Evolutionary conservation across 2,797 vertebrate species (phyloP).

Genomic region (Ctenopoma multispine): DNA sequence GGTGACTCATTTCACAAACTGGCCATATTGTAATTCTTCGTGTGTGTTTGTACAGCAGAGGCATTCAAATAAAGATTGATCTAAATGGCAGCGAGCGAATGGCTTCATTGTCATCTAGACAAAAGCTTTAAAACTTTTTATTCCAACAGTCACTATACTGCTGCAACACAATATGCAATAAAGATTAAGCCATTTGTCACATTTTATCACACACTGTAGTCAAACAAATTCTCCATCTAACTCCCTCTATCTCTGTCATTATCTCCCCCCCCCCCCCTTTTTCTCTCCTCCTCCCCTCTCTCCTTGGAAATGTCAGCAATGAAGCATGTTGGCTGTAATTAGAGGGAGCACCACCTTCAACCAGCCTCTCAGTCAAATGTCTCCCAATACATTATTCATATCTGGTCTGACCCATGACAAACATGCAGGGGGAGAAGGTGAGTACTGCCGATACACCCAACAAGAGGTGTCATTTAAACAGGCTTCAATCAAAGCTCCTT

Average conservation of each 20-base stretch:
- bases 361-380: constrained; percentile 76
- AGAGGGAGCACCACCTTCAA: constrained; percentile 72
- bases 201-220: constrained; percentile 43
- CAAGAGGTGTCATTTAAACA: constrained; percentile 67
- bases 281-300: constrained; percentile 8
- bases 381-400: constrained; percentile 81
- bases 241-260: constrained; percentile 35
- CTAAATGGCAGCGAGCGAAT: constrained; percentile 11
- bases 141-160: constrained; percentile 14
- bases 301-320: constrained; percentile 69
- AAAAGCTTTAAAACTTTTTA: constrained; percentile 27
- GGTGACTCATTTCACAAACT: no score
- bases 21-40: neutral
- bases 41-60: neutral
- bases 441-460: constrained; percentile 59
- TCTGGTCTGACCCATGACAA: constrained; percentile 69
- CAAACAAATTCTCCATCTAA: constrained; percentile 44
- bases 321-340: constrained; percentile 75
- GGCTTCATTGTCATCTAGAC: constrained; percentile 9
- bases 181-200: constrained; percentile 34
- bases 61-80: neutral
- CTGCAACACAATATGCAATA: constrained; percentile 20
- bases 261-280: constrained; percentile 1
- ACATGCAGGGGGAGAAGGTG: constrained; percentile 61
- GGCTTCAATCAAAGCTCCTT: constrained; percentile 64